A percentile compares a stretch with the other conserved stretches of the same genome.
Evolutionary conservation across 2,797 vertebrate genomes (phyloP).

Genomic region (Orestias chungarensis): DNA sequence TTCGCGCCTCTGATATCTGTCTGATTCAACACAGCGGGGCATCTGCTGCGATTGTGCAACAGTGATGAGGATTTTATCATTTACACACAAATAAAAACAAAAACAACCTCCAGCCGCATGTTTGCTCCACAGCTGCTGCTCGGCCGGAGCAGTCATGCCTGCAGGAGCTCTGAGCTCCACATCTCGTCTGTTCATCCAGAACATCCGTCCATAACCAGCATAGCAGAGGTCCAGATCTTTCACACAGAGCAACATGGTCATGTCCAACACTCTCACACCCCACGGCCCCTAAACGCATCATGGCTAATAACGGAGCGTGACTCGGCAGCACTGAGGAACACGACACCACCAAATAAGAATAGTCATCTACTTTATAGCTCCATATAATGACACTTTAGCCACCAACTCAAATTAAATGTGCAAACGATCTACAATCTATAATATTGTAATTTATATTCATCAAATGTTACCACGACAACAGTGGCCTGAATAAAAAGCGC

Average conservation of each 20-base stretch:
- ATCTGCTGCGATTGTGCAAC: too few relatives aligned
- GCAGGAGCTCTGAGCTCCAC: slow-evolving; percentile 21
- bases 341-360: slow-evolving; percentile 15
- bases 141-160: slow-evolving; percentile 36
- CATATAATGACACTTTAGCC: too few relatives aligned
- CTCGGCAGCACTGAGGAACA: slow-evolving; percentile 7
- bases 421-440: too few relatives aligned
- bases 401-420: too few relatives aligned
- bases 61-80: neutral
- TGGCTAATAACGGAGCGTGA: slow-evolving; percentile 1
- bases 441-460: too few relatives aligned
- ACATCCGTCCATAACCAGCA: slow-evolving; percentile 12
- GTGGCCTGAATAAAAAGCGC: too few relatives aligned
- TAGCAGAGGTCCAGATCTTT: slow-evolving; percentile 25
- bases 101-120: neutral
- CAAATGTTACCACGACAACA: too few relatives aligned
- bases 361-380: slow-evolving; percentile 30
- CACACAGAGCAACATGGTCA: neutral
- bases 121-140: neutral
- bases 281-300: neutral
- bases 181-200: slow-evolving; percentile 20
- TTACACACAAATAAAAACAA: too few relatives aligned
- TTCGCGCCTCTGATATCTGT: slow-evolving; percentile 33
- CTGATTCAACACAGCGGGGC: neutral
- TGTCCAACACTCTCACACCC: neutral